Base-by-base conservation (phyloP, 2,888 invertebrate genomes). In the Eupeodes latifasciatus region DNA sequence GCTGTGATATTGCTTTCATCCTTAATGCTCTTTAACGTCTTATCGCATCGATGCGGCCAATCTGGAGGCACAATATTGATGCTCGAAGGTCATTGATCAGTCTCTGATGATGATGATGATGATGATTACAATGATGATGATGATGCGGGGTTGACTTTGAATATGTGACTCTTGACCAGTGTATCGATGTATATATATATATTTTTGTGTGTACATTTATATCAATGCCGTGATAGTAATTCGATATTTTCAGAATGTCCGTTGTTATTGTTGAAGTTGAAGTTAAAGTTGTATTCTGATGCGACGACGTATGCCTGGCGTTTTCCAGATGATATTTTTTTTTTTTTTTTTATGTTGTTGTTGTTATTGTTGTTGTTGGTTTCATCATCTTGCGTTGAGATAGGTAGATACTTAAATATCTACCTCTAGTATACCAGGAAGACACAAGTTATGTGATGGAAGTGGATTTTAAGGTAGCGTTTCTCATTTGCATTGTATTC, bases 11-110 rank as follows among this genome's bases (percentile, higher is more conserved):
- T 72, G 69, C 71, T 72, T 61, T 86, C 79, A 53, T 59, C 71
- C 64, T 79, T 86, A 86, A 82, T 86, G 82, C 74, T 86, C 79
- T 86, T 86, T 86, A 79, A 79, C 72, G 84, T 81, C 80, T 72
- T 82, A 86, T 86, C 81, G 85, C 67, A 81, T 85, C 76, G 79
- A 79, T 69, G 79, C 53, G 75, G 75, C 74, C 81, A 81, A 72
- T 64, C 55, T 79, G 69, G 79, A 76, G 76, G 80, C 66, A 81
- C 81, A 85, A 81, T 85, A 86, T 86, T 82, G 82, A 82, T 82
- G 82, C 69, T 62, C 75, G 82, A 82, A 82, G 86, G 86, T 82
- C 86, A 79, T 82, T 78, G 79, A 82, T 86, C 74, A 82, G 79
- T 71, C 69, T 19, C 27, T 27, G 27, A 27, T 27, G 27, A 27